These are phyloP conservation scores for Rhamphomyia laevipes DNA, from an alignment of 2,888 invertebrate species.

Conservation along the genomic window DNA sequence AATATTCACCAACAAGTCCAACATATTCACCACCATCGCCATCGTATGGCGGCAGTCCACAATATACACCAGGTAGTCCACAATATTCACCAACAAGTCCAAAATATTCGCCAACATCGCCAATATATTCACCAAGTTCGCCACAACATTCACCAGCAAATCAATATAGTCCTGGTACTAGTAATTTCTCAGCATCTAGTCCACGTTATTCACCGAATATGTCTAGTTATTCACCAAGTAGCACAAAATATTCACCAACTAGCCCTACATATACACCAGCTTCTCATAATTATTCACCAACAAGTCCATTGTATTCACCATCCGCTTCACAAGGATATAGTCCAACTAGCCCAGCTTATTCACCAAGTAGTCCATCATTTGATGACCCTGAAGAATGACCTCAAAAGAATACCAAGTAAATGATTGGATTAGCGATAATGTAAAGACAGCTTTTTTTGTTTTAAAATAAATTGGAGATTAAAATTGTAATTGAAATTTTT, in stretches of 20 bases:
- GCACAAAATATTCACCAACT: constrained; percentile 72
- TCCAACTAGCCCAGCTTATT: constrained; percentile 62
- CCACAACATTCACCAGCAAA: constrained; percentile 62
- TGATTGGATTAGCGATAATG: too few relatives aligned
- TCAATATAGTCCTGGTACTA: constrained; percentile 55
- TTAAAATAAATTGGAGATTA: too few relatives aligned
- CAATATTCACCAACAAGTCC: constrained; percentile 75
- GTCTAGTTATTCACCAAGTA: constrained; percentile 51
- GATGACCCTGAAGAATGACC: constrained; percentile 22
- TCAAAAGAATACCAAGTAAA: too few relatives aligned
- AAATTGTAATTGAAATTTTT: too few relatives aligned
- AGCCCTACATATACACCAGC: constrained; percentile 57
- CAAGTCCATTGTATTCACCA: constrained; percentile 68
- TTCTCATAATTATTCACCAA: constrained; percentile 46
- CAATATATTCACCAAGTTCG: constrained; percentile 70
- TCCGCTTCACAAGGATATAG: constrained; percentile 61
- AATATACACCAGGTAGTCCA: constrained; percentile 77
- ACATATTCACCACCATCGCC: constrained; percentile 77
- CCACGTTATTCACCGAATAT: constrained; percentile 46
- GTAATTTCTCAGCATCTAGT: constrained; percentile 57
- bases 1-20: constrained; percentile 69
- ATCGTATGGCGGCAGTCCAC: constrained; percentile 64
- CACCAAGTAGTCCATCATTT: constrained; percentile 45
- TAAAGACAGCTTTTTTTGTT: too few relatives aligned
- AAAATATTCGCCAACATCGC: constrained; percentile 66